Conservation (phyloP, 2,888 invertebrate genomes). For the Acrobeloides nanus region DNA sequence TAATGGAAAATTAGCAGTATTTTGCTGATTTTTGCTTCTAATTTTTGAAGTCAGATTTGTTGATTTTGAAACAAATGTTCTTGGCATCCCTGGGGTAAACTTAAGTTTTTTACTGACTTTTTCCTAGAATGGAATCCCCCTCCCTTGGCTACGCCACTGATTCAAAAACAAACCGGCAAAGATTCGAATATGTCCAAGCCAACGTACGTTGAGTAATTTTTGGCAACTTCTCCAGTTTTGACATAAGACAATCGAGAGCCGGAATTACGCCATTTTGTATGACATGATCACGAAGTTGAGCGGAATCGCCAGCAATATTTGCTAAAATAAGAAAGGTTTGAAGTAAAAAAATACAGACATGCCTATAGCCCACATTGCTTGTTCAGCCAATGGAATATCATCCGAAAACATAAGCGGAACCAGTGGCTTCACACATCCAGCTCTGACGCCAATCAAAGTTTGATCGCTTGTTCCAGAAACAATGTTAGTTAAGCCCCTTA, state of each 20-base stretch:
- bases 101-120: too few species aligned
- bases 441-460: constrained; percentile 75
- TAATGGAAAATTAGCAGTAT: too few species aligned
- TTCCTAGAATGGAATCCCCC: too few species aligned
- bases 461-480: constrained; percentile 88
- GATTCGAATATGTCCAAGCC: constrained; percentile 85
- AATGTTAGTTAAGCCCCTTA: constrained; percentile 63
- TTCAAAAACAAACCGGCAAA: too few species aligned
- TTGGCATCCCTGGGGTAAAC: too few species aligned
- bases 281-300: constrained; percentile 71
- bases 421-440: constrained; percentile 76
- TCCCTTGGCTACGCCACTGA: too few species aligned
- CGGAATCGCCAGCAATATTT: constrained; percentile 77
- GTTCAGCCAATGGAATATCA: not conserved
- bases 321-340: constrained; percentile 78
- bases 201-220: constrained; percentile 37
- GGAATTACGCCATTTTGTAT: constrained; percentile 78
- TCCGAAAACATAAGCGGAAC: constrained; percentile 55
- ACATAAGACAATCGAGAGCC: constrained; percentile 68
- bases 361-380: not conserved
- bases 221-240: constrained; percentile 58
- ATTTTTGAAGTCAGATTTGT: too few species aligned
- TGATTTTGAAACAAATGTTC: too few species aligned
- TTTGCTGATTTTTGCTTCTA: too few species aligned
- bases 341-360: not conserved